These are phyloP conservation scores for Phasianus colchicus DNA, from an alignment of 2,113 vertebrate species.

Conservation along the genomic window DNA sequence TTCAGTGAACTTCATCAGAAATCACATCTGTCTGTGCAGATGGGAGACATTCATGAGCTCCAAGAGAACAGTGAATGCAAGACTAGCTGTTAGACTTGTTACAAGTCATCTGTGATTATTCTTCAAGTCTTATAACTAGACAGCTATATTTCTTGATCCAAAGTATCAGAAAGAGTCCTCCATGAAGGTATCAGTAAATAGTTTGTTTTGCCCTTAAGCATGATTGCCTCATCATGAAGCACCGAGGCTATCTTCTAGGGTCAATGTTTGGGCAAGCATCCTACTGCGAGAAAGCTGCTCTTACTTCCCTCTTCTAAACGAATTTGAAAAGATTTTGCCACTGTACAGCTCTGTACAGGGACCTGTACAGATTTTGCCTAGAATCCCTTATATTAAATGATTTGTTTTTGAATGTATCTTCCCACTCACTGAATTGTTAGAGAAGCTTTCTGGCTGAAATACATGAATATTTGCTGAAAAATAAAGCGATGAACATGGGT, in stretches of 20 bases:
- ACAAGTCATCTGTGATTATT: not conserved
- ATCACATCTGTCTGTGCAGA: not conserved
- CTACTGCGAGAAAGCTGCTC: not conserved
- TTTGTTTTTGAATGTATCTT: not conserved
- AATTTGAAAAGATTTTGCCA: not conserved
- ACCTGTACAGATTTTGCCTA: fast-evolving
- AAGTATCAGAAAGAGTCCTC: not conserved
- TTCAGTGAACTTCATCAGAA: not conserved
- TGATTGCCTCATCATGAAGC: not conserved
- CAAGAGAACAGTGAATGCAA: not conserved
- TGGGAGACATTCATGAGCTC: not conserved
- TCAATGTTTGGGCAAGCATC: not conserved
- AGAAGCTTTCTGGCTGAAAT: not conserved
- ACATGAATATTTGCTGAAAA: not conserved
- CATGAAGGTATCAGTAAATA: not conserved
- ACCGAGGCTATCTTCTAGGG: not conserved
- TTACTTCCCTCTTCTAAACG: not conserved
- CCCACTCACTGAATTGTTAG: not conserved
- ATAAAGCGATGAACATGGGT: not conserved
- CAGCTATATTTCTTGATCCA: not conserved
- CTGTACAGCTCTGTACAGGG: not conserved
- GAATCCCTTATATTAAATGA: not conserved
- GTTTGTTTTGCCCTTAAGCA: not conserved
- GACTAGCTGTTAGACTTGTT: not conserved
- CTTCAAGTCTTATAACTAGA: not conserved